These are phyloP conservation scores for Leptosomus discolor DNA, from an alignment of 2,113 vertebrate species.

Conservation along the genomic window DNA sequence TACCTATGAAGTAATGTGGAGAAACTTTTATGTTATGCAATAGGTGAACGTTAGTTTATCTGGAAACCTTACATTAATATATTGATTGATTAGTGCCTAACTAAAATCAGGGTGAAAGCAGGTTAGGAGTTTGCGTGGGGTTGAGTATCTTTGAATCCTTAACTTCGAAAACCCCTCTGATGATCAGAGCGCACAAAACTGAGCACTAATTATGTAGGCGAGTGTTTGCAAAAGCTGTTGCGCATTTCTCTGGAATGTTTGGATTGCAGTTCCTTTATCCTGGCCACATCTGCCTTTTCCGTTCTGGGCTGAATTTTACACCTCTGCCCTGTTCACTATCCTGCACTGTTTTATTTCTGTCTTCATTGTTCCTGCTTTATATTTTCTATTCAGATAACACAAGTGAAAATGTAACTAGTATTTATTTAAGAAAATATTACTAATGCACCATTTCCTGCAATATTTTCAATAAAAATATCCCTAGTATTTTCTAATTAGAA, in stretches of 20 bases:
- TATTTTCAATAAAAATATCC: not conserved
- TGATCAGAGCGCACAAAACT: not conserved
- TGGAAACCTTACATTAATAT: not conserved
- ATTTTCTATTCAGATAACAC: not conserved
- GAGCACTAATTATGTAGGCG: not conserved
- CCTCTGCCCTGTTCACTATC: not conserved
- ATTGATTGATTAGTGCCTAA: not conserved
- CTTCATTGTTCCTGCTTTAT: not conserved
- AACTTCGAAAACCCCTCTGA: not conserved
- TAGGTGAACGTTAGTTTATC: not conserved
- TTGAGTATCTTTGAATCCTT: not conserved
- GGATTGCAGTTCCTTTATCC: not conserved
- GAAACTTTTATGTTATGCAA: not conserved
- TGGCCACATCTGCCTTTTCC: not conserved
- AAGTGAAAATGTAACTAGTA: not conserved
- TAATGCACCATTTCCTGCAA: not conserved
- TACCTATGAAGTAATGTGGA: rapidly evolving
- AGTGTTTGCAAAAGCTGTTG: not conserved
- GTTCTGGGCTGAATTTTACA: not conserved
- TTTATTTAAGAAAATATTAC: not conserved
- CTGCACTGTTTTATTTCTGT: not conserved
- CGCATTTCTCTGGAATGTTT: not conserved
- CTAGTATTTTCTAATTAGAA: not conserved
- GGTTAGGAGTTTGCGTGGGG: not conserved
- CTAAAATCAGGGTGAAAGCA: not conserved